A percentile compares a stretch with the other conserved stretches of the same genome.
phyloP scores from a whole-genome alignment of 2,797 vertebrate species.

The Darevskia mixta region DNA sequence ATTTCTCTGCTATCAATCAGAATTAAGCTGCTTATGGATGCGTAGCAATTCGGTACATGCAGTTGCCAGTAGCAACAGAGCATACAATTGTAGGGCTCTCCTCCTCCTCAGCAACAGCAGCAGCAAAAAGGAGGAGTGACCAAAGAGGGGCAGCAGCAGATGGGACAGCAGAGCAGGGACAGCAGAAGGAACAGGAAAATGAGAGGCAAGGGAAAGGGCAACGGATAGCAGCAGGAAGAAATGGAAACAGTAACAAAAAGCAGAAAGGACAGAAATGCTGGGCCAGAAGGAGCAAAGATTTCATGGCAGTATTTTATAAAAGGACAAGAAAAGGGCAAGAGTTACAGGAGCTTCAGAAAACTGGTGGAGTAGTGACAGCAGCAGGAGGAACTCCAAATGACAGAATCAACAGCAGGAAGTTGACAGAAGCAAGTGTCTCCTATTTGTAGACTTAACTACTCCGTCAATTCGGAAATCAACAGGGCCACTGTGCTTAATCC shows the following conservation, averaged over 20 bases:
- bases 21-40: constrained; percentile 74
- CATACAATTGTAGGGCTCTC: constrained; percentile 54
- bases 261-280: neutral
- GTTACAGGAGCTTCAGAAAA: neutral
- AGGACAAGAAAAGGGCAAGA: neutral
- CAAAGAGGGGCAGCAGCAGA: constrained; percentile 23
- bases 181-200: neutral
- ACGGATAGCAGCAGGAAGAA: constrained; percentile 19
- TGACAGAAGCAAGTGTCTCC: neutral
- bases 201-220: neutral
- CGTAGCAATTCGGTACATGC: constrained; percentile 62
- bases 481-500: neutral
- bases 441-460: neutral
- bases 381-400: neutral
- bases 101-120: constrained; percentile 18
- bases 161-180: constrained; percentile 7
- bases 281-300: constrained; percentile 5
- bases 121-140: constrained; percentile 37
- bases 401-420: neutral
- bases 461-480: neutral
- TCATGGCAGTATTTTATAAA: neutral
- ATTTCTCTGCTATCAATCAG: constrained; percentile 78
- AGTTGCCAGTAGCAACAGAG: constrained; percentile 86
- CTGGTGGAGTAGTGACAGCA: neutral
- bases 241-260: neutral